Percentiles rank a stretch among this genome's conserved stretches.
phyloP scores from a whole-genome alignment of 2,797 vertebrate genomes.

The Myotis pilosus region DNA sequence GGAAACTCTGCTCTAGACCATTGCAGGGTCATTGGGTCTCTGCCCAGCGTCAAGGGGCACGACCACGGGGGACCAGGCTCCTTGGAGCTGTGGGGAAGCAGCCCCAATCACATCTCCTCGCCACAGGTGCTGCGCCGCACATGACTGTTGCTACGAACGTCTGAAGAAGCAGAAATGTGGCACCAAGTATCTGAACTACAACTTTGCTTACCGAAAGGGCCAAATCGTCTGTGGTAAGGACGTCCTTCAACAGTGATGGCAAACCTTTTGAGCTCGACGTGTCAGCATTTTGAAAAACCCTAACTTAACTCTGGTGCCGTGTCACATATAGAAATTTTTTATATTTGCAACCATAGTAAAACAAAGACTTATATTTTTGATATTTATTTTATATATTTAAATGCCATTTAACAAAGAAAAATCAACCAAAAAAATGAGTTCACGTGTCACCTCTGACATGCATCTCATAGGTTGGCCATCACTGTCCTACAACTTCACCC shows the following conservation, averaged over 20 bases:
- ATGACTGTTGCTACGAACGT: slow-evolving; percentile 65
- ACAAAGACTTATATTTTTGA: no score
- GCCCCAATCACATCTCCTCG: neutral
- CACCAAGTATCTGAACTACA: neutral
- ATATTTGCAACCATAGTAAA: no score
- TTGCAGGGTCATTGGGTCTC: neutral
- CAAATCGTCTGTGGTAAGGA: slow-evolving; percentile 60
- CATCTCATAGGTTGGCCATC: no score
- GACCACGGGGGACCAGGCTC: neutral
- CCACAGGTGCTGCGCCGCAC: slow-evolving; percentile 64
- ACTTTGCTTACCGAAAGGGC: fast-evolving
- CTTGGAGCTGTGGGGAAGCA: neutral
- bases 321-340: no score
- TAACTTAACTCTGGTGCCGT: no score
- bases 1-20: neutral
- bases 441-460: no score
- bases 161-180: fast-evolving
- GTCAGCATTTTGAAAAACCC: no score
- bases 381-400: no score
- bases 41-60: neutral
- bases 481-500: fast-evolving
- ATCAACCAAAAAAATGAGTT: no score
- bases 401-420: no score
- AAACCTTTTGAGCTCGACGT: no score
- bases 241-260: fast-evolving